These are phyloP conservation scores for Cyprinella venusta DNA, from an alignment of 2,797 vertebrate species.

Conservation along the genomic window DNA sequence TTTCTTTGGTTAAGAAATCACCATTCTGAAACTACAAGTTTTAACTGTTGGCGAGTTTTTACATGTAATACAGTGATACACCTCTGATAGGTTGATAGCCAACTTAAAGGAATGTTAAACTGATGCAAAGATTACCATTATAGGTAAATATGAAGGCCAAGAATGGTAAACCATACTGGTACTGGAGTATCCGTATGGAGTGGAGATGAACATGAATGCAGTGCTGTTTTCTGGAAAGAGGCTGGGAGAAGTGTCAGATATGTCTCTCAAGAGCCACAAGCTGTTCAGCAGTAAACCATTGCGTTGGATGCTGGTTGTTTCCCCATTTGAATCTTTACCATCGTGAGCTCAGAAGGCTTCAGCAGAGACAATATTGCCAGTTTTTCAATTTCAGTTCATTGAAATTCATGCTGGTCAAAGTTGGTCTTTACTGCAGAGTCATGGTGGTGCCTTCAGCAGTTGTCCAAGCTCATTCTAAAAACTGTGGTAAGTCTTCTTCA, in stretches of 20 bases:
- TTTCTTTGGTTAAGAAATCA: conserved; percentile 27
- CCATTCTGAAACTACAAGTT: neutral
- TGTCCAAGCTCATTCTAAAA: neutral
- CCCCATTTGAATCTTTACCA: neutral
- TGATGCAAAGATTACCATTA: neutral
- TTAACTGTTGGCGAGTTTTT: neutral
- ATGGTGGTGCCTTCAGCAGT: neutral
- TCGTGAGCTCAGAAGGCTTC: neutral
- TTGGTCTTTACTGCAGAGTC: neutral
- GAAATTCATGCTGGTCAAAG: neutral
- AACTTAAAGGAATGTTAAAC: neutral
- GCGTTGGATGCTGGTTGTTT: neutral
- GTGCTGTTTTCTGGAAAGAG: neutral
- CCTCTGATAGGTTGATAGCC: neutral
- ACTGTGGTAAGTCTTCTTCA: neutral
- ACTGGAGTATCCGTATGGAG: neutral
- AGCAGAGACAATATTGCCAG: neutral
- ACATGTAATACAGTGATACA: neutral
- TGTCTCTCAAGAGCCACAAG: neutral
- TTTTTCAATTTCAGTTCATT: neutral
- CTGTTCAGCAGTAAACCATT: neutral
- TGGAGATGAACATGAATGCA: neutral
- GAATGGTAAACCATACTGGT: too few species aligned
- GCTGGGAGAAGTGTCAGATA: neutral
- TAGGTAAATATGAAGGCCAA: neutral